phyloP scores from a whole-genome alignment of 2,888 invertebrate species.

The Clusia tigrina region DNA sequence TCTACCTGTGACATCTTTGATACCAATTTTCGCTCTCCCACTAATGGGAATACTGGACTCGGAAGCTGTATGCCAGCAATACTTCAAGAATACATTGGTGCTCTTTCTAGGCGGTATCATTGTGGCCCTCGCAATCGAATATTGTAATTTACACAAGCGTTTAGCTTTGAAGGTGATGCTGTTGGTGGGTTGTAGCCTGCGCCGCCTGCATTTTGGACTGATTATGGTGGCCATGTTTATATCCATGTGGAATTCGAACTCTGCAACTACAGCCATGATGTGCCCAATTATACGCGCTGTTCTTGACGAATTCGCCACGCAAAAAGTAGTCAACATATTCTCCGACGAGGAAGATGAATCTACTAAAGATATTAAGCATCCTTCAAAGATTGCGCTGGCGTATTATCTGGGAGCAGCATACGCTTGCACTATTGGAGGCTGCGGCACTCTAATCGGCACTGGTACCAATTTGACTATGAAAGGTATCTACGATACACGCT shows the following conservation, averaged over 20 bases:
- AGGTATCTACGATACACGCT: constrained; percentile 72
- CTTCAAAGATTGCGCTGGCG: constrained; percentile 74
- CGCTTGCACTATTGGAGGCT: constrained; percentile 77
- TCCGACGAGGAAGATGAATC: neutral
- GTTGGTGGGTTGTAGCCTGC: constrained; percentile 76
- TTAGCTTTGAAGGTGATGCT: constrained; percentile 83
- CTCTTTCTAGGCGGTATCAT: constrained; percentile 88
- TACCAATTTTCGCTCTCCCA: constrained; percentile 81
- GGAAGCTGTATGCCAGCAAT: constrained; percentile 72
- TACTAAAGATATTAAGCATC: too few species aligned
- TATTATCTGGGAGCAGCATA: constrained; percentile 80
- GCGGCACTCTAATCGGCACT: constrained; percentile 79
- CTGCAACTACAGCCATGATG: constrained; percentile 93
- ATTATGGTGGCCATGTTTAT: constrained; percentile 82
- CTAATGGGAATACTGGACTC: constrained; percentile 75
- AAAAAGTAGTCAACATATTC: neutral
- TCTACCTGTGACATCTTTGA: constrained; percentile 78
- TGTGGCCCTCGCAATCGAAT: constrained; percentile 87
- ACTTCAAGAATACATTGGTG: constrained; percentile 80
- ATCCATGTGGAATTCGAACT: constrained; percentile 95
- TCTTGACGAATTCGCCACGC: constrained; percentile 43
- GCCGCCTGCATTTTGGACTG: constrained; percentile 72
- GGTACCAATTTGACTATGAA: constrained; percentile 83
- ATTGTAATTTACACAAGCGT: constrained; percentile 84
- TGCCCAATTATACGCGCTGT: constrained; percentile 69